Base-by-base conservation (phyloP, 2,797 vertebrate species). In the Melanotaenia boesemani region DNA sequence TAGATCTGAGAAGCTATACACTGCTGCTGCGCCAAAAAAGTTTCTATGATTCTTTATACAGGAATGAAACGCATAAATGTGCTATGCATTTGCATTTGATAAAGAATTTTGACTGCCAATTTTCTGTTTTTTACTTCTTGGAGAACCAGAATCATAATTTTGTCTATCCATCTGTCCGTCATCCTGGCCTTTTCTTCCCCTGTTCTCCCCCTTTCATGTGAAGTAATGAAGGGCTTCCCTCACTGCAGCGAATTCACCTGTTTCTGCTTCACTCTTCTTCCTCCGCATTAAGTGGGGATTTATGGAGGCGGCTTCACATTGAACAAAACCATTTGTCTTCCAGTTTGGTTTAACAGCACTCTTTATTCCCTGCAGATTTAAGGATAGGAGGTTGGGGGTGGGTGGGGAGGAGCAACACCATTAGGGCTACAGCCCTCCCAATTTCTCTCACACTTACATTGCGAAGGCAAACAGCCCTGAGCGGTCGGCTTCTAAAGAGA, bases 321-420 rank as follows among this genome's bases (percentile, higher is more conserved):
- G 90, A 93, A 93, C 90, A 86, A 91, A 93, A 93, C 91, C 92
- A 94, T 94, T 93, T 91, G 84, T 94, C 92, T 93, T 93, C 89
- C 87, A 88, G 92, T 94, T 94, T 92, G 91, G 92, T 93, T 93
- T 92, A 93, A 93, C 89, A 87, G 90, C 89, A 82, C 85, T 87
- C 88, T 91, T 90, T 92, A 93, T 92, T 92, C 92, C 93, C 92
- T 50, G 83, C 87, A 92, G 93, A 93, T 92, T 93, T 92, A 90
- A 90, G 92, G 88, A 90, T 86, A 84, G 90, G 80, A 80, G 80
- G 70, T 70, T 66, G 72, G 70, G 70, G 73, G 67, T 67, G 67
- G 74, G 72, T 48, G 69, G 63, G 74, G 82, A 15, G 76, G 77
- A 77, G 75, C 78, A 72, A 82, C 79, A 64, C 82, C 79, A 92